Percentiles rank a stretch among this genome's conserved stretches.
phyloP scores from a whole-genome alignment of 2,797 vertebrate genomes.

The Propithecus perrieri region DNA sequence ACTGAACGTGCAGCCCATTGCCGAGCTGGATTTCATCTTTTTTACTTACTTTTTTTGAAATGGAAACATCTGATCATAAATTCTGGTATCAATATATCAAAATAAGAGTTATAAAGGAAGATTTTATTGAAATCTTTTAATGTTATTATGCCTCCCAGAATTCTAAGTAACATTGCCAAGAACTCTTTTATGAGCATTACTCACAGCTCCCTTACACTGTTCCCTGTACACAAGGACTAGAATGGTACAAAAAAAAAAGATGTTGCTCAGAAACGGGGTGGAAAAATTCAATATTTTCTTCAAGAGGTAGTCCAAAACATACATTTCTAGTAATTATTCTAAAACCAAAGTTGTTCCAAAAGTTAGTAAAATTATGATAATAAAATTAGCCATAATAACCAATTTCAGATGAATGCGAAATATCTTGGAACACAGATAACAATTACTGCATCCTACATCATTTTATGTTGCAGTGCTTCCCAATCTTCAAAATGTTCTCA shows the following conservation, averaged over 20 bases:
- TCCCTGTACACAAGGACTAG: not conserved
- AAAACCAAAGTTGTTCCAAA: not conserved
- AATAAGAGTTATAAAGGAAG: not conserved
- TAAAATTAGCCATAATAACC: not conserved
- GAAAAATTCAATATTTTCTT: not conserved
- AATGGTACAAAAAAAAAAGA: not conserved
- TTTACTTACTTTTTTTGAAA: not conserved
- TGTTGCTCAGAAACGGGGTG: not conserved
- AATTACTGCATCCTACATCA: not conserved
- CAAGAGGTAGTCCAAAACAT: not conserved
- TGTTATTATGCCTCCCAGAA: not conserved
- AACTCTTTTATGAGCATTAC: not conserved
- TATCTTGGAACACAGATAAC: not conserved
- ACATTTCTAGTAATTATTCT: not conserved
- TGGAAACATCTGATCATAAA: not conserved
- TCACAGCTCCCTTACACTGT: not conserved
- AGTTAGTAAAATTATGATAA: not conserved
- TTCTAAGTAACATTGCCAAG: not conserved
- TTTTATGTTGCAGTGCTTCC: not conserved
- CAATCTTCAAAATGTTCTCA: not conserved
- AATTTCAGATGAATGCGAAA: not conserved
- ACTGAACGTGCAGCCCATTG: not conserved
- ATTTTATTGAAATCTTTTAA: conserved; percentile 2
- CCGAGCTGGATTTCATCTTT: not conserved
- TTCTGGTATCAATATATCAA: not conserved